Conservation (phyloP, 2,888 invertebrate genomes). For the Ariolimax columbianus region DNA sequence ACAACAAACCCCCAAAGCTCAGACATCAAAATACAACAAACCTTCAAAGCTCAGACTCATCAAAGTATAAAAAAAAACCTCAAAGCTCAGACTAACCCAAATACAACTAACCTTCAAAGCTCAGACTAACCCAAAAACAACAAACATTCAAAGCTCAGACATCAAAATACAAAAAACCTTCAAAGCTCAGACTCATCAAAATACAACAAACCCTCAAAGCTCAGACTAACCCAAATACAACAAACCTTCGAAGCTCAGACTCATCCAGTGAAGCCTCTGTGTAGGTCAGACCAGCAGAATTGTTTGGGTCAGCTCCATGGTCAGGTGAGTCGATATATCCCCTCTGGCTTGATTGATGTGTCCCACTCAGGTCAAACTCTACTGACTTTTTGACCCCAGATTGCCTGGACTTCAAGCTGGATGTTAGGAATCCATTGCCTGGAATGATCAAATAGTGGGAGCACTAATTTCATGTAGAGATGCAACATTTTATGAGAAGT, state of each 20-base stretch:
- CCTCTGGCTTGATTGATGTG: conserved; percentile 22
- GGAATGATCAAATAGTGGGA: neutral
- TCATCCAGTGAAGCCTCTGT: conserved; percentile 61
- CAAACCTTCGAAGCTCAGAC: conserved; percentile 45
- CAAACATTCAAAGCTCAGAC: too few relatives aligned
- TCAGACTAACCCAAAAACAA: too few relatives aligned
- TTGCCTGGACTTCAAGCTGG: conserved; percentile 47
- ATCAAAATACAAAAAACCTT: too few relatives aligned
- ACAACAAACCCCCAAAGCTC: too few relatives aligned
- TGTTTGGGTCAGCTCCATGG: conserved; percentile 14
- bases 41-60: too few relatives aligned
- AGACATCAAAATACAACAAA: too few relatives aligned
- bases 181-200: too few relatives aligned
- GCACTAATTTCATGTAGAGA: neutral
- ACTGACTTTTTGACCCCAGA: conserved; percentile 53
- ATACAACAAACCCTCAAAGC: too few relatives aligned
- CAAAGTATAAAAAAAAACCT: too few relatives aligned
- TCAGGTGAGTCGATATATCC: conserved; percentile 27
- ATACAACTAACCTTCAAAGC: conserved; percentile 26
- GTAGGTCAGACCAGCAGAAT: conserved; percentile 64
- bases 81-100: too few relatives aligned
- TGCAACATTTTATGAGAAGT: too few relatives aligned
- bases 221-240: too few relatives aligned
- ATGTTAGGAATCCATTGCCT: conserved; percentile 29
- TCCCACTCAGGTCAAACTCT: conserved; percentile 56